A percentile compares a stretch with the other conserved stretches of the same genome.
Evolutionary conservation across 2,113 vertebrate genomes (phyloP).

Genomic region (Macrotus californicus): DNA sequence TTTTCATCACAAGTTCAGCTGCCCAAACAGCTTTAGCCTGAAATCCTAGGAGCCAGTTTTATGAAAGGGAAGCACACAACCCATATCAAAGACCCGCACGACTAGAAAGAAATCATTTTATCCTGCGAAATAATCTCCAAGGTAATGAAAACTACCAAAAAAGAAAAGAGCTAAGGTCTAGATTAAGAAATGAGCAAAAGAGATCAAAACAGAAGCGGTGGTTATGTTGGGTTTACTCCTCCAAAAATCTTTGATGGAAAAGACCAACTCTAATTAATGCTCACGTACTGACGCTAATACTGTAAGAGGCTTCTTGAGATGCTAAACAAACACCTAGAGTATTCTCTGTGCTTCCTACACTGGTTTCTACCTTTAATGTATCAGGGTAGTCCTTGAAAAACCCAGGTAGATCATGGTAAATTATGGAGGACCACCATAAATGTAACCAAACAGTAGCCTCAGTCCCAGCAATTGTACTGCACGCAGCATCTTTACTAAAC

Average conservation of each 20-base stretch:
- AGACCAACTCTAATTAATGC: background rate
- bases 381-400: background rate
- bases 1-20: constrained; percentile 36
- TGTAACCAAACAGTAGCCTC: background rate
- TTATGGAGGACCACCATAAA: background rate
- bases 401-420: background rate
- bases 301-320: background rate
- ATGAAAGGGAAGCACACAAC: background rate
- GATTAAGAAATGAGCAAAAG: background rate
- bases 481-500: background rate
- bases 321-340: background rate
- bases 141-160: background rate
- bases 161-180: background rate
- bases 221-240: background rate
- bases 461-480: background rate
- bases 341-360: background rate
- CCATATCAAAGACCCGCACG: constrained; percentile 4
- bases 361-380: background rate
- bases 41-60: constrained; percentile 30
- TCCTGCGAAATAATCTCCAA: constrained; percentile 18
- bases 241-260: background rate
- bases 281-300: background rate
- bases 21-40: constrained; percentile 34
- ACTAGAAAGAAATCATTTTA: background rate
- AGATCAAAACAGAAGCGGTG: background rate